Evolutionary conservation across 2,888 invertebrate genomes (phyloP).

Genomic region (Chironomus riparius): DNA sequence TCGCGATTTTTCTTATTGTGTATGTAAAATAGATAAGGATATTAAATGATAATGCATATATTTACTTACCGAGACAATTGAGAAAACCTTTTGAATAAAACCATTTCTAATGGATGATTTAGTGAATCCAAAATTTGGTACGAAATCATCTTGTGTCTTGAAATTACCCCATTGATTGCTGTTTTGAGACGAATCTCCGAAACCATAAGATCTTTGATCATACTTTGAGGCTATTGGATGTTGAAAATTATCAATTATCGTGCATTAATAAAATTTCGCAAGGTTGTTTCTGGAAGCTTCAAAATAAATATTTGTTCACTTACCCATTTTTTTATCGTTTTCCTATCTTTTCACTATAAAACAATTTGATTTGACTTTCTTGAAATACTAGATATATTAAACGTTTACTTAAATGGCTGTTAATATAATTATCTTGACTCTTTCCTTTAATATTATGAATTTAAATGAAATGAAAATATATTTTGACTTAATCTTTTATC

Average conservation of each 20-base stretch:
- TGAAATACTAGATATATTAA: too few relatives aligned
- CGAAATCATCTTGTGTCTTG: conserved; percentile 30
- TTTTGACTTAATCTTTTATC: too few relatives aligned
- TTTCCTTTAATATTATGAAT: too few relatives aligned
- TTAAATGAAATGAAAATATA: too few relatives aligned
- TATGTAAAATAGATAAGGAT: too few relatives aligned
- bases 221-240: background rate
- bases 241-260: background rate
- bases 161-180: background rate
- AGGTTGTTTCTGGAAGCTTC: conserved; percentile 1
- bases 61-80: conserved; percentile 54
- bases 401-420: too few relatives aligned
- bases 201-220: background rate
- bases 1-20: background rate
- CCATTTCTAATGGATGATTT: conserved; percentile 61
- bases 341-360: background rate
- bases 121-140: conserved; percentile 62
- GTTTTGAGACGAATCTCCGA: background rate
- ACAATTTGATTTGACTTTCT: too few relatives aligned
- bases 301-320: background rate
- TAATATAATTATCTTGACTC: too few relatives aligned
- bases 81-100: conserved; percentile 69
- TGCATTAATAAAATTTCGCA: background rate
- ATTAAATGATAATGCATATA: background rate
- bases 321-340: background rate